These are phyloP conservation scores for Coilia nasus DNA, from an alignment of 2,797 vertebrate species.

Conservation along the genomic window DNA sequence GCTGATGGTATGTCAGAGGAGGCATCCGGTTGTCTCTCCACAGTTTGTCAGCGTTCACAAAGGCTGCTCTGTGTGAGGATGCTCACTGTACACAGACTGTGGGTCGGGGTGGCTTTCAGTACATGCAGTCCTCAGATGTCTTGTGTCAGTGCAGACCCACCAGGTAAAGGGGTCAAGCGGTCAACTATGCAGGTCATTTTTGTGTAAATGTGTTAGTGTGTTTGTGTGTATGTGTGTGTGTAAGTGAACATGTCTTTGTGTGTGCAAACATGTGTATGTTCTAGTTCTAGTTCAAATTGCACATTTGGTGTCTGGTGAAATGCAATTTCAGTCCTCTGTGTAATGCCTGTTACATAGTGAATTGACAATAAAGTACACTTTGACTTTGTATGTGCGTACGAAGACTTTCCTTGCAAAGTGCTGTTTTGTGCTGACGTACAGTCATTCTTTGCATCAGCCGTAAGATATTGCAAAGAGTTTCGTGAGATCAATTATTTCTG, in stretches of 20 bases:
- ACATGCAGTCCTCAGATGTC: neutral
- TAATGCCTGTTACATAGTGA: no score
- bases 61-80: conserved; percentile 38
- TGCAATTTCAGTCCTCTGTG: no score
- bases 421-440: neutral
- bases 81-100: conserved; percentile 37
- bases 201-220: neutral
- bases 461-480: neutral
- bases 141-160: neutral
- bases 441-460: neutral
- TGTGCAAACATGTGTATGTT: neutral
- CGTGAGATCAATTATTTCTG: neutral
- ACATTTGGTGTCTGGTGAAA: no score
- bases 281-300: no score
- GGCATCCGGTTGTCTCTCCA: conserved; percentile 49
- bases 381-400: no score
- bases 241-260: neutral
- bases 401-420: neutral
- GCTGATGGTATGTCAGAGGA: conserved; percentile 42
- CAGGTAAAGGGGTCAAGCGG: neutral
- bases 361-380: no score
- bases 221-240: neutral
- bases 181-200: neutral
- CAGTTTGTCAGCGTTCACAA: conserved; percentile 47
- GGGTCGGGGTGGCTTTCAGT: conserved; percentile 40